phyloP scores from a whole-genome alignment of 2,113 vertebrate species.

The Prunella himalayana region DNA sequence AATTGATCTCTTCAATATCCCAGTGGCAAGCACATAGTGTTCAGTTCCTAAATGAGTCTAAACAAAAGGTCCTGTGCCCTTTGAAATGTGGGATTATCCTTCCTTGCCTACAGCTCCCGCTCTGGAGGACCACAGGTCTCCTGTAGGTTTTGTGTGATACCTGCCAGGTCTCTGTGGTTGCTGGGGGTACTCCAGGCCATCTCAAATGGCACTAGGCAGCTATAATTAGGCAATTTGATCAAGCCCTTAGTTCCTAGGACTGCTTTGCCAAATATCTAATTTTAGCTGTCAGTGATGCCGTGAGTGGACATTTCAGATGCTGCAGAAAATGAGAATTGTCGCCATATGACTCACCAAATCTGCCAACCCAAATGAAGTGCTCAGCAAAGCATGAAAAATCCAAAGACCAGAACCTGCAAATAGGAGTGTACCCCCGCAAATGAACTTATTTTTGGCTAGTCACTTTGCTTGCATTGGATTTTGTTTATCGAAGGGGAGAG shows the following conservation, averaged over 20 bases:
- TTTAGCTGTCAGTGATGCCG: constrained; percentile 38
- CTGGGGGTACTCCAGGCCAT: not conserved
- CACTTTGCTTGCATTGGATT: not conserved
- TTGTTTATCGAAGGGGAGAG: not conserved
- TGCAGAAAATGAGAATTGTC: constrained; percentile 28
- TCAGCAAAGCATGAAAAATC: not conserved
- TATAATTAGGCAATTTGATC: constrained; percentile 45
- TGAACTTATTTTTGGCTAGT: constrained; percentile 9
- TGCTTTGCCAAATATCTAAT: constrained; percentile 48
- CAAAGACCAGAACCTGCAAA: not conserved
- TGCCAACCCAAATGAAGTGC: not conserved
- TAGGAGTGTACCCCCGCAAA: not conserved
- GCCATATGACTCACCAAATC: not conserved
- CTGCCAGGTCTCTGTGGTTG: not conserved
- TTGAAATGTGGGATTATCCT: not conserved
- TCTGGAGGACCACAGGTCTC: not conserved
- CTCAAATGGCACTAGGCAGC: not conserved
- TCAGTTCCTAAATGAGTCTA: not conserved
- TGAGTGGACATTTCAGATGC: constrained; percentile 28
- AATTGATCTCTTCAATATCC: constrained; percentile 25
- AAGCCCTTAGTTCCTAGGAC: not conserved
- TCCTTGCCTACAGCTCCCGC: not conserved
- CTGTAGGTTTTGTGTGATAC: not conserved
- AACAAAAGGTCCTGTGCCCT: not conserved
- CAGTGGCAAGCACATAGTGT: not conserved